These are phyloP conservation scores for Lycocerus yunnanus DNA, from an alignment of 2,888 invertebrate species.

Conservation along the genomic window DNA sequence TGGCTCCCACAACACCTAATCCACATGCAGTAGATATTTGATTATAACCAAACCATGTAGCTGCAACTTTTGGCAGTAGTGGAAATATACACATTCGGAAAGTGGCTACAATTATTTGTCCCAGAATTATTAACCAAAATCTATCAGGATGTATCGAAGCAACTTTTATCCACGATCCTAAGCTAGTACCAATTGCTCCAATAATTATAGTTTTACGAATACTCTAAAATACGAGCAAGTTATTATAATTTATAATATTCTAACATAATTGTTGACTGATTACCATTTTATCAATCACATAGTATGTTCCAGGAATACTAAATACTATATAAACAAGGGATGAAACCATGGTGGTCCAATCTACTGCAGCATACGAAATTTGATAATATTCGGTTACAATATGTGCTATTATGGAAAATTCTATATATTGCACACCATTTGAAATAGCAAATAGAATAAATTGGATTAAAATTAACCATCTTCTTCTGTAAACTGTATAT, in stretches of 20 bases:
- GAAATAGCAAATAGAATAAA: background rate
- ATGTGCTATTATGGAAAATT: background rate
- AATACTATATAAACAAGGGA: background rate
- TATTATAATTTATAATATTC: background rate
- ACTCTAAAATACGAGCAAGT: slow-evolving; percentile 65
- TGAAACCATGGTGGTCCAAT: background rate
- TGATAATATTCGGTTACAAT: background rate
- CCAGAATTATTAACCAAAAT: slow-evolving; percentile 84
- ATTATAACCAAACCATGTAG: background rate
- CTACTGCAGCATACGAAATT: background rate
- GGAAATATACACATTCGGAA: slow-evolving; percentile 92
- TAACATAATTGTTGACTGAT: background rate
- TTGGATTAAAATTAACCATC: background rate
- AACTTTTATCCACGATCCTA: slow-evolving; percentile 89
- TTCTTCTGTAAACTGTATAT: background rate
- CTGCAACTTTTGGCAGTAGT: slow-evolving; percentile 52
- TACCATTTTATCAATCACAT: background rate
- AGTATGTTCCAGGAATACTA: background rate
- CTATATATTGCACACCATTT: background rate
- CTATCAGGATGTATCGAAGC: slow-evolving; percentile 79
- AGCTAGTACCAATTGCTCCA: slow-evolving; percentile 80
- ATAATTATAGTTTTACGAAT: slow-evolving; percentile 78
- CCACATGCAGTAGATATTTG: slow-evolving; percentile 68
- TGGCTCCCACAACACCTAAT: slow-evolving; percentile 69
- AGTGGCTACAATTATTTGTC: slow-evolving; percentile 83